These are phyloP conservation scores for Tinamus guttatus DNA, from an alignment of 2,113 vertebrate species.

Conservation along the genomic window DNA sequence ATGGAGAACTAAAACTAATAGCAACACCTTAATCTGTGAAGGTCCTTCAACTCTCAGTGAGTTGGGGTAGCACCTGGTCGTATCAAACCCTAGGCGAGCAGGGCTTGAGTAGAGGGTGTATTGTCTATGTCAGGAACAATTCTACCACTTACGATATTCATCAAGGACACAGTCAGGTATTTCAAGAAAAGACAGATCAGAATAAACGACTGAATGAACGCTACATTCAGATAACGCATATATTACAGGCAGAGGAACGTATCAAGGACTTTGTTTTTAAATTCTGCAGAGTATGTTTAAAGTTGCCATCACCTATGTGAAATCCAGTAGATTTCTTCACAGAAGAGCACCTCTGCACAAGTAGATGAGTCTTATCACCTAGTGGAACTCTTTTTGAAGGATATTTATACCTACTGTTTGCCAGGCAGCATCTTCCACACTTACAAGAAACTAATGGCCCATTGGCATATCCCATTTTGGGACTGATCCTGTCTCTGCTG, in stretches of 20 bases:
- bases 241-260: conserved; percentile 47
- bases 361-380: conserved; percentile 35
- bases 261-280: conserved; percentile 5
- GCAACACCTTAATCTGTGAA: conserved; percentile 54
- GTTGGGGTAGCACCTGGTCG: conserved; percentile 53
- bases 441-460: background rate
- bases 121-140: conserved; percentile 3
- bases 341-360: conserved; percentile 35
- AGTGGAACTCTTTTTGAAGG: background rate
- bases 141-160: conserved; percentile 11
- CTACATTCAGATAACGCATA: conserved; percentile 1
- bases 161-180: conserved; percentile 50
- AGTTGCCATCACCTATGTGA: background rate
- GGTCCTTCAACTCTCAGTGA: conserved; percentile 51
- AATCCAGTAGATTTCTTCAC: conserved; percentile 34
- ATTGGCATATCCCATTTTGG: background rate
- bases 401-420: conserved; percentile 33
- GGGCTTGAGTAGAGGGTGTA: conserved; percentile 32
- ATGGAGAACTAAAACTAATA: conserved; percentile 54
- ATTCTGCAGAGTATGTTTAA: conserved; percentile 2
- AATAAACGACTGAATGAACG: background rate
- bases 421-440: background rate
- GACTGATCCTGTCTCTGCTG: background rate
- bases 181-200: conserved; percentile 36
- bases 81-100: conserved; percentile 17